A percentile compares a stretch with the other conserved stretches of the same genome.
Evolutionary conservation across 2,797 vertebrate species (phyloP).

Genomic region (Trematomus bernacchii): DNA sequence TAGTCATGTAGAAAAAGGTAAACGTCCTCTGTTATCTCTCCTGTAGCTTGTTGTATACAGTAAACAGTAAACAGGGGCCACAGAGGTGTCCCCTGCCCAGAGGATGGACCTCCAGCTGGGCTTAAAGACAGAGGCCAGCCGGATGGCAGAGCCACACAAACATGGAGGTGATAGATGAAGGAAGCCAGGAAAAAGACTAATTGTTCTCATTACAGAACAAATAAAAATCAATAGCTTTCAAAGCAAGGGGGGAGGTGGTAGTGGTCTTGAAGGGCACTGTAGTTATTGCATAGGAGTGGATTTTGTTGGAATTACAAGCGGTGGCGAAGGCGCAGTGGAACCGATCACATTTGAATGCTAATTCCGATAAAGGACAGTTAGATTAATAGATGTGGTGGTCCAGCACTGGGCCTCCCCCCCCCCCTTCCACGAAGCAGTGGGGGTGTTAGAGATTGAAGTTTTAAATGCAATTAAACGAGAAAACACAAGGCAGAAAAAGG

Average conservation of each 20-base stretch:
- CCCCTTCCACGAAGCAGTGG: conserved; percentile 59
- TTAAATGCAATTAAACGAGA: conserved; percentile 82
- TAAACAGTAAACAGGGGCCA: conserved; percentile 27
- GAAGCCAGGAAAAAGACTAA: conserved; percentile 81
- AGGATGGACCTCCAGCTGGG: conserved; percentile 57
- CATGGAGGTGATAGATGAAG: conserved; percentile 77
- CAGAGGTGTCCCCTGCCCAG: conserved; percentile 54
- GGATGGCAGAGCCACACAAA: conserved; percentile 60
- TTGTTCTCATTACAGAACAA: conserved; percentile 85
- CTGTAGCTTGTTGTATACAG: conserved; percentile 10
- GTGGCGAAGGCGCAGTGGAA: conserved; percentile 73
- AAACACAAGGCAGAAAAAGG: conserved; percentile 71
- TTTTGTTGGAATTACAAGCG: conserved; percentile 76
- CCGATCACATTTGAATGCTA: conserved; percentile 84
- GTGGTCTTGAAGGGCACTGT: conserved; percentile 77
- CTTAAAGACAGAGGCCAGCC: conserved; percentile 51
- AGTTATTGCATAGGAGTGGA: conserved; percentile 81
- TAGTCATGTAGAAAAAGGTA: conserved; percentile 10
- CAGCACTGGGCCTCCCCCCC: conserved; percentile 48
- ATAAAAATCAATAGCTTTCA: conserved; percentile 84
- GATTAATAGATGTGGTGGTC: conserved; percentile 80
- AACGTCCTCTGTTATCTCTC: conserved; percentile 26
- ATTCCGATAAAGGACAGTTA: conserved; percentile 81
- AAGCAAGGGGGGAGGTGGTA: conserved; percentile 66
- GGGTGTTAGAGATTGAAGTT: conserved; percentile 78